Evolutionary conservation across 2,888 invertebrate species (phyloP).

Genomic region (Ectemnius lituratus): DNA sequence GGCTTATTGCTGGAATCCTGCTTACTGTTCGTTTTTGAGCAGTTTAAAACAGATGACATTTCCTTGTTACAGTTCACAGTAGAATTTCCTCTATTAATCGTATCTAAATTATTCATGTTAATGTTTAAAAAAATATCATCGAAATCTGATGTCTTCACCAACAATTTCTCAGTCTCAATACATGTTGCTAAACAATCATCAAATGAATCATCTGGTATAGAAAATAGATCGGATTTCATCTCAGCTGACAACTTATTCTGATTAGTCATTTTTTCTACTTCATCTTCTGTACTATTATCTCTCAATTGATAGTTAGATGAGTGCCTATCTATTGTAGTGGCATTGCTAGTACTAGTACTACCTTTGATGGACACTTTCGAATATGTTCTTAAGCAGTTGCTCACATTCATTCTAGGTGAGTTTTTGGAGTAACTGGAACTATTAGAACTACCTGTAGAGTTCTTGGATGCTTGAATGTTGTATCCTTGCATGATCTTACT

Average conservation of each 20-base stretch:
- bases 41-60: not conserved
- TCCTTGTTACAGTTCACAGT: conserved; percentile 6
- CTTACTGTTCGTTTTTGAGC: not conserved
- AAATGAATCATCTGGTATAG: conserved; percentile 67
- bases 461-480: not conserved
- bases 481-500: conserved; percentile 16
- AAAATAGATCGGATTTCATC: conserved; percentile 33
- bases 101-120: conserved; percentile 19
- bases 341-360: not conserved
- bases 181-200: conserved; percentile 66
- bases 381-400: conserved; percentile 41
- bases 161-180: conserved; percentile 56
- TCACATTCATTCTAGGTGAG: conserved; percentile 12
- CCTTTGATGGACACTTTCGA: conserved; percentile 39
- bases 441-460: conserved; percentile 17
- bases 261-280: not conserved
- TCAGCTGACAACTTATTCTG: conserved; percentile 10
- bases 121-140: conserved; percentile 19
- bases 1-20: not conserved
- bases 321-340: conserved; percentile 10
- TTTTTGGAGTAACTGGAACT: conserved; percentile 20
- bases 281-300: conserved; percentile 32
- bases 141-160: conserved; percentile 29
- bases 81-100: conserved; percentile 6
- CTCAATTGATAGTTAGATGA: not conserved